Conservation (phyloP, 2,113 vertebrate genomes). For the Gallinago undulata region DNA sequence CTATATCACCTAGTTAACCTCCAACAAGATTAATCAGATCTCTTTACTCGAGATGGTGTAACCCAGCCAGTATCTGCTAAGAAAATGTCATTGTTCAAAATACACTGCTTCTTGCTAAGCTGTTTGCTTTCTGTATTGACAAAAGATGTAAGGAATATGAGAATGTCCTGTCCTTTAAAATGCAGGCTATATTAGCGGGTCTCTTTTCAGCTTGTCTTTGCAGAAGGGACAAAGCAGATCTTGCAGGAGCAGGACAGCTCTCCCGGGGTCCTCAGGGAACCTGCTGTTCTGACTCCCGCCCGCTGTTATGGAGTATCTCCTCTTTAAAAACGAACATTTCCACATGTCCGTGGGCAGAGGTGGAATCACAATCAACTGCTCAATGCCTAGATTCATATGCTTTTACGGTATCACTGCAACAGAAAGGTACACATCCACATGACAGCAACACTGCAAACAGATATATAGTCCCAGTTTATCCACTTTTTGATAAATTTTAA, state of each 20-base stretch:
- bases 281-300: not conserved
- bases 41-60: not conserved
- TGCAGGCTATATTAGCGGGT: not conserved
- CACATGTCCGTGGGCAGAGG: not conserved
- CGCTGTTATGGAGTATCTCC: not conserved
- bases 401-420: not conserved
- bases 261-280: not conserved
- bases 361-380: not conserved
- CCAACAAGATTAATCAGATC: not conserved
- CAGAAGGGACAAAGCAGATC: not conserved
- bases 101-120: not conserved
- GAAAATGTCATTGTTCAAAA: conserved; percentile 52
- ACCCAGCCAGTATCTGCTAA: not conserved
- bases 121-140: conserved; percentile 47
- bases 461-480: not conserved
- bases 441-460: not conserved
- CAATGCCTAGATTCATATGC: not conserved
- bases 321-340: not conserved
- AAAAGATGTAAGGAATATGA: conserved; percentile 23
- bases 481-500: not conserved
- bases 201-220: conserved; percentile 17
- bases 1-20: not conserved
- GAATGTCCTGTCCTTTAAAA: conserved; percentile 57
- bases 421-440: not conserved
- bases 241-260: not conserved